Evolutionary conservation across 2,113 vertebrate species (phyloP), one percentile per base, ranked within the genome.

Genomic region (Crypturellus undulatus): DNA sequence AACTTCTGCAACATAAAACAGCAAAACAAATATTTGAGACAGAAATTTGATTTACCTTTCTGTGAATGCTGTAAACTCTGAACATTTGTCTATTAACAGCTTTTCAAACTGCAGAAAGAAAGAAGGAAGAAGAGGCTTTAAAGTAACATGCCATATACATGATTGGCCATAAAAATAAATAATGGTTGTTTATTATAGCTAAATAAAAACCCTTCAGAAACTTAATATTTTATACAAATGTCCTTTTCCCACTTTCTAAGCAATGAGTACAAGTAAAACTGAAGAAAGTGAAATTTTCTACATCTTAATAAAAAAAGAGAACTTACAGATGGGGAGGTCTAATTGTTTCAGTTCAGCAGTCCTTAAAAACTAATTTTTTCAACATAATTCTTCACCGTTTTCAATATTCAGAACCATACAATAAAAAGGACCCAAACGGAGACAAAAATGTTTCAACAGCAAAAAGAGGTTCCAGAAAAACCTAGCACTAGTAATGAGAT

Each of bases 1-100:
- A 79, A 69, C n/a, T 45, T 58, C 43, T 13, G 17, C 13, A 73
- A 49, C 9, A 40, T 9, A 62, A 82, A 91, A 3, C 20, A 49
- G 8, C 18, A 95, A 96, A 90, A 84, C 32, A 1, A 62, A 6
- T 69, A 81, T 81, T 90, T 71, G 30, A 40, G 6, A 4, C 47
- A 79, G 9, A 68, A 88, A 88, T 62, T 80, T 30, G 52, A 54
- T 12, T 96, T 98, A 99, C 99, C 99, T 99, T 96, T 99, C 99
- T 9, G 99, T 99, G 75, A 99, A 98, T 9, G 98, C 97, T 11
- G 98, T 99, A 86, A 99, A 99, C 97, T 99, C 99, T 78, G 98
- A 98, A 80, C 99, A 99, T 87, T 99, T 99, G 70, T 99, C 98
- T 97, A 99, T 97, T 77, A 99, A 71, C 73, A 98, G 97, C 72